Percentiles rank a stretch among this genome's conserved stretches.
These are phyloP conservation scores for Hirtodrosophila confusa DNA, from an alignment of 2,888 invertebrate genomes.

Conservation along the genomic window DNA sequence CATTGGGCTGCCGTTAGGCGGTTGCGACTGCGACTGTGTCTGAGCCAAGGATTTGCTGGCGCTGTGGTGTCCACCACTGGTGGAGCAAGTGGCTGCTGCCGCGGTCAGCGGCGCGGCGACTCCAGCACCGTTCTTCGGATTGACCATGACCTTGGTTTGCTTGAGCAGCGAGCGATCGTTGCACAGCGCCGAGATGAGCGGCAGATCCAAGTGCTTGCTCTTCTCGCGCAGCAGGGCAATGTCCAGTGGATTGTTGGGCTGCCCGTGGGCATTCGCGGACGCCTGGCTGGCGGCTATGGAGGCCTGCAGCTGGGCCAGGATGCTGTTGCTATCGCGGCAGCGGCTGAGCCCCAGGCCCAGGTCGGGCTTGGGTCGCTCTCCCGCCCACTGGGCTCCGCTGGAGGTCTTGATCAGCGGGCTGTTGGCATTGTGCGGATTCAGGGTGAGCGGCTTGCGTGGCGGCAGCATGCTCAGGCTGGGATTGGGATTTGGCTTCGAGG, in stretches of 20 bases:
- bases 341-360: constrained; percentile 62
- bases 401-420: constrained; percentile 81
- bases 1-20: no score
- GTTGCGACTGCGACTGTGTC: background rate
- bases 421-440: constrained; percentile 72
- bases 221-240: constrained; percentile 94
- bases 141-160: constrained; percentile 94
- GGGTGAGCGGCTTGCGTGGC: constrained; percentile 76
- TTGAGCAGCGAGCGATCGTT: constrained; percentile 95
- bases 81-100: constrained; percentile 10
- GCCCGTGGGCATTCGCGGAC: constrained; percentile 54
- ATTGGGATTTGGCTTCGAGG: constrained; percentile 75
- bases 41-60: constrained; percentile 50
- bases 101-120: constrained; percentile 52
- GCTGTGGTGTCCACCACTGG: constrained; percentile 19
- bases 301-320: constrained; percentile 81
- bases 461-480: constrained; percentile 62
- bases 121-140: constrained; percentile 87
- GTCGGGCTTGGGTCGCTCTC: constrained; percentile 79
- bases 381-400: constrained; percentile 82
- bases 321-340: constrained; percentile 71
- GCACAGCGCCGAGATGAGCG: constrained; percentile 95
- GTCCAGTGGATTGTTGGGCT: constrained; percentile 86
- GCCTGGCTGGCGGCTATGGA: constrained; percentile 64
- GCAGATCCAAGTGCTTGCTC: constrained; percentile 94